phyloP scores from a whole-genome alignment of 2,797 vertebrate genomes.

The Sebastes hopkinsi region DNA sequence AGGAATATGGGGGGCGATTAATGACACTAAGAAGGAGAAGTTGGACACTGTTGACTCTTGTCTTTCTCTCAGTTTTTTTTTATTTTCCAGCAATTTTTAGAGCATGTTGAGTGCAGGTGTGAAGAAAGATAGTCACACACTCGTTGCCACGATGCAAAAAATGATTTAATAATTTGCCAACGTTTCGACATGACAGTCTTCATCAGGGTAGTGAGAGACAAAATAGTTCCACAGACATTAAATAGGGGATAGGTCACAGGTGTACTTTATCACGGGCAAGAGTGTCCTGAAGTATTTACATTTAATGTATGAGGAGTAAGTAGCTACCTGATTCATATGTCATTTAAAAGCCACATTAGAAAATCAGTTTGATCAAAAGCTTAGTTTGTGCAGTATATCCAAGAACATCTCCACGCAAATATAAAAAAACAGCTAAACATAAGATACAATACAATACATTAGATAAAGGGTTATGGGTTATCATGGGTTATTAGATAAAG shows the following conservation, averaged over 20 bases:
- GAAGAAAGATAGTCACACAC: background rate
- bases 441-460: too few relatives aligned
- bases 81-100: background rate
- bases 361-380: background rate
- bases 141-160: background rate
- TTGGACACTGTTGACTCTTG: background rate
- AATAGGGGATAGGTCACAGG: background rate
- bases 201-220: background rate
- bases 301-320: background rate
- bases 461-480: too few relatives aligned
- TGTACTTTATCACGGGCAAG: background rate
- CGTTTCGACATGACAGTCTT: background rate
- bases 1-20: slow-evolving; percentile 29
- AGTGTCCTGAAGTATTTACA: background rate
- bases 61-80: background rate
- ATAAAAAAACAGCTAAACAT: too few relatives aligned
- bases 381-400: too few relatives aligned
- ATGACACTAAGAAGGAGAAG: slow-evolving; percentile 29
- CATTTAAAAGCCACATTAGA: background rate
- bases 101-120: background rate
- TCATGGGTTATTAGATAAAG: too few relatives aligned
- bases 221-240: background rate
- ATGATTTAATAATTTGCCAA: background rate
- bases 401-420: too few relatives aligned
- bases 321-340: background rate